Base-by-base conservation (phyloP, 2,888 invertebrate genomes). In the Torymus aiolomorphi region DNA sequence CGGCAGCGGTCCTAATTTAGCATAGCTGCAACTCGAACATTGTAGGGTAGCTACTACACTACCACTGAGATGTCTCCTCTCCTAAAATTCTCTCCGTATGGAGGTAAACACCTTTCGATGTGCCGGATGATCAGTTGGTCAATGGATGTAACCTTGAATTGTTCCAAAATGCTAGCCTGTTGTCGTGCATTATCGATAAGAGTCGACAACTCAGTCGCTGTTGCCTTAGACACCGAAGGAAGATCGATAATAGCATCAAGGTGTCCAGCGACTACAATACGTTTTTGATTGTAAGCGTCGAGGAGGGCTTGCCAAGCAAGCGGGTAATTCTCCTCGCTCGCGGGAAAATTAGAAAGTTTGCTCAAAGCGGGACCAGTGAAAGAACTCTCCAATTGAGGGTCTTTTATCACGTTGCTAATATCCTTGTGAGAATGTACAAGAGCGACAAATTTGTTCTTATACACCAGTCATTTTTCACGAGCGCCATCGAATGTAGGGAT, bases 291-390 rank as follows among this genome's bases (percentile, higher is more conserved):
- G 16, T 65, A 65, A 14, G 65, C 4, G 11, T 65, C 65, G 16
- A 51, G 49, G 16, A 65, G 51, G 51, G 49, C n/a, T 51, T 49
- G 4, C 65, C 65, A 65, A 1, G 65, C 65, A 10, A 16, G 49
- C 14, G 65, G 49, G 13, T 65, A 65, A 62, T 62, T 31, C 14
- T 62, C n/a, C n/a, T n/a, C n/a, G n/a, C n/a, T n/a, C n/a, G n/a
- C n/a, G n/a, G n/a, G n/a, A n/a, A n/a, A n/a, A 24, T 12, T 62
- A 24, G 42, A 24, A 13, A 31, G 24, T 31, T 62, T 62, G 2
- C 4, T 13, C 13, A 31, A 5, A 11, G 42, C 31, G 2, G 5
- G 11, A 5, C 14, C 62, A 31, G 65, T 65, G n/a, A 14, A n/a
- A 3, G 63, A 4, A 31, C 42, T 63, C 42, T 31, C 31, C 2